A percentile compares a stretch with the other conserved stretches of the same genome.
Evolutionary conservation across 2,113 vertebrate genomes (phyloP).

Genomic region (Bostrychus sinensis): DNA sequence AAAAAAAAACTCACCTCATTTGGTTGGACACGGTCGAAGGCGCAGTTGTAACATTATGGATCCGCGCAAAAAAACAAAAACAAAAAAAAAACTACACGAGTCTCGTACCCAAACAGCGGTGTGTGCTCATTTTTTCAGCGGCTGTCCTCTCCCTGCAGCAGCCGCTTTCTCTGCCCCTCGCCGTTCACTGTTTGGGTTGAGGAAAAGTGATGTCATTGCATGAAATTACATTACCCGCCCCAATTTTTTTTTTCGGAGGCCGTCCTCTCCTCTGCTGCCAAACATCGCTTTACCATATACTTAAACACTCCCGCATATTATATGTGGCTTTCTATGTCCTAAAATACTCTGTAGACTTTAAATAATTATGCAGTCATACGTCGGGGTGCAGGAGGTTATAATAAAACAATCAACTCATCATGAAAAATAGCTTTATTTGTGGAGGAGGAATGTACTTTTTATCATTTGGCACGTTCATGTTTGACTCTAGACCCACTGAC

Average conservation of each 20-base stretch:
- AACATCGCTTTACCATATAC: slow-evolving; percentile 54
- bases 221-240: slow-evolving; percentile 72
- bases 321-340: slow-evolving; percentile 13
- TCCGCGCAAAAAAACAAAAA: neutral
- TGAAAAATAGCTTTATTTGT: slow-evolving; percentile 30
- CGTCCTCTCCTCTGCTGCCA: slow-evolving; percentile 65
- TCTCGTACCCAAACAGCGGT: neutral
- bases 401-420: neutral
- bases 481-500: neutral
- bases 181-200: slow-evolving; percentile 71
- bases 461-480: neutral
- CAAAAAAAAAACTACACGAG: too few species aligned
- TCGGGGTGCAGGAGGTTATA: neutral
- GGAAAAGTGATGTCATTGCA: slow-evolving; percentile 83
- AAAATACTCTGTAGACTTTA: neutral
- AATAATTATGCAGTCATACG: neutral
- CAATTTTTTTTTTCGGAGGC: slow-evolving; percentile 42
- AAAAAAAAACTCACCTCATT: slow-evolving; percentile 68
- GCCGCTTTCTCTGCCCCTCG: slow-evolving; percentile 44
- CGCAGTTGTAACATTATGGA: slow-evolving; percentile 7
- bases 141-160: slow-evolving; percentile 38
- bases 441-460: neutral
- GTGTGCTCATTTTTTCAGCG: slow-evolving; percentile 18
- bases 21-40: slow-evolving; percentile 2
- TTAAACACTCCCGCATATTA: slow-evolving; percentile 15